phyloP scores from a whole-genome alignment of 2,797 vertebrate genomes.

The Enteromius unitaeniatus region DNA sequence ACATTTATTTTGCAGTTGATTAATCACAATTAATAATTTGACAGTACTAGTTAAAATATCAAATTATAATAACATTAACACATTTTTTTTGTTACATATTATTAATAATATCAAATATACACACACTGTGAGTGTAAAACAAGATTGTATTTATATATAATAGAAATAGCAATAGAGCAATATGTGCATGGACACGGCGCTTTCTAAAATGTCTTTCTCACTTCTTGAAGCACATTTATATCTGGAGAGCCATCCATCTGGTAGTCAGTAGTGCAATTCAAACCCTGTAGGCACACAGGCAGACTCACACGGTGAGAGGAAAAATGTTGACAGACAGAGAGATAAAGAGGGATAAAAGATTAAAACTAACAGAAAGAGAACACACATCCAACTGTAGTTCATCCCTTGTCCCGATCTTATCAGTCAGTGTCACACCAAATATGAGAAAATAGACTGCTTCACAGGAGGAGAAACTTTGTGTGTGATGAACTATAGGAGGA shows the following conservation, averaged over 20 bases:
- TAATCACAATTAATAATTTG: too few species aligned
- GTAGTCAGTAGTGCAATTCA: slow-evolving; percentile 4
- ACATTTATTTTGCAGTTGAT: too few species aligned
- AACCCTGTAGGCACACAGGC: slow-evolving; percentile 21
- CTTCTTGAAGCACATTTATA: slow-evolving; percentile 33
- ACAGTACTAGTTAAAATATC: too few species aligned
- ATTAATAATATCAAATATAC: neutral
- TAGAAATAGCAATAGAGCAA: neutral
- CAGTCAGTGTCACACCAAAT: slow-evolving; percentile 22
- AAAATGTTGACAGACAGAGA: slow-evolving; percentile 15
- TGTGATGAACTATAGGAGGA: neutral
- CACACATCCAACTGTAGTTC: slow-evolving; percentile 9
- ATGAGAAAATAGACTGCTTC: neutral
- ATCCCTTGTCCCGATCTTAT: slow-evolving; percentile 8
- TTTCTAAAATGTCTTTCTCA: slow-evolving; percentile 25
- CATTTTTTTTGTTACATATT: neutral
- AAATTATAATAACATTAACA: neutral
- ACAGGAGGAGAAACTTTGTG: neutral
- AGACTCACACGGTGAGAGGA: slow-evolving; percentile 11
- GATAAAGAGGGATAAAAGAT: slow-evolving; percentile 9
- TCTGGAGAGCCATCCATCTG: slow-evolving; percentile 19
- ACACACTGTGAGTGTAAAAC: neutral
- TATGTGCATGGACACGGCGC: slow-evolving; percentile 1
- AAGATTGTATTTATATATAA: neutral
- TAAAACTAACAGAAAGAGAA: slow-evolving; percentile 24